phyloP scores from a whole-genome alignment of 2,113 vertebrate genomes.

The Sciurus niger region DNA sequence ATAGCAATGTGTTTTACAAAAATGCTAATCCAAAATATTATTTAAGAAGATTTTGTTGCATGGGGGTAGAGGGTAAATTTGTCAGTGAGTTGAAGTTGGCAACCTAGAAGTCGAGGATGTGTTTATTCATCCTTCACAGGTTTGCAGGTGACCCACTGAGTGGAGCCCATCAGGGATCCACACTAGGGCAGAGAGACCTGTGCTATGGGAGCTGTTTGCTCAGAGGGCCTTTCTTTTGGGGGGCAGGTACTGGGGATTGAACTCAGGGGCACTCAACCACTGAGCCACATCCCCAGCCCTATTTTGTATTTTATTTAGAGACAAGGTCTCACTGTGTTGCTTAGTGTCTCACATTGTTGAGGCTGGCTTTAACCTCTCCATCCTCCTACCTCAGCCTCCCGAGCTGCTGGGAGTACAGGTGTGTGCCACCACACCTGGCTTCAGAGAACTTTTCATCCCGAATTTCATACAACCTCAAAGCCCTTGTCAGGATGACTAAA shows the following conservation, averaged over 20 bases:
- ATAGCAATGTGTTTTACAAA: not conserved
- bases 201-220: not conserved
- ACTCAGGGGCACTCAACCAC: too few relatives aligned
- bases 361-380: too few relatives aligned
- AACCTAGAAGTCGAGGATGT: not conserved
- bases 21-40: constrained; percentile 17
- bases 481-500: not conserved
- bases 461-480: not conserved
- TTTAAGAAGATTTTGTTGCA: not conserved
- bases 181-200: not conserved
- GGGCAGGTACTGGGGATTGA: too few relatives aligned
- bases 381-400: too few relatives aligned
- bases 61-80: not conserved
- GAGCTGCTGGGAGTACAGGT: too few relatives aligned
- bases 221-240: too few relatives aligned
- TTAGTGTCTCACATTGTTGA: too few relatives aligned
- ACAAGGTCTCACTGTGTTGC: too few relatives aligned
- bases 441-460: too few relatives aligned
- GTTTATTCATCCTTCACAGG: not conserved
- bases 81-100: not conserved
- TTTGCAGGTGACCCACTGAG: not conserved
- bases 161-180: not conserved
- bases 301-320: too few relatives aligned
- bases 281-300: too few relatives aligned
- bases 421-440: too few relatives aligned